phyloP scores from a whole-genome alignment of 2,888 invertebrate genomes.

The Diarsia dahlii region DNA sequence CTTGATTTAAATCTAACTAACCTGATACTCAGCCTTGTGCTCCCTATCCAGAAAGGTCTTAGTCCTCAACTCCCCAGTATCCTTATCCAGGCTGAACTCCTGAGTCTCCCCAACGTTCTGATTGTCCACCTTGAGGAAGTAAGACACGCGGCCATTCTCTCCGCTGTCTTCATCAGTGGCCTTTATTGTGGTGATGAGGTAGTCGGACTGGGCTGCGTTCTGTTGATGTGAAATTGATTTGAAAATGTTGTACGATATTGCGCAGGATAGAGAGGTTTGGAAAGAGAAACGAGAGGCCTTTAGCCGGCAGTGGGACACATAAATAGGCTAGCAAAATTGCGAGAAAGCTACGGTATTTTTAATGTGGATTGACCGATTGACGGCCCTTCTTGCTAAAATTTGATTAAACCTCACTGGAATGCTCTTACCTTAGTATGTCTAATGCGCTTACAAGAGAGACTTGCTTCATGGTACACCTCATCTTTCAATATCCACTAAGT shows the following conservation, averaged over 20 bases:
- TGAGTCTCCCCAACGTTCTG: conserved; percentile 94
- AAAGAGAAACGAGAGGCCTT: no score
- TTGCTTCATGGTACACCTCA: neutral
- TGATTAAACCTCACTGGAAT: no score
- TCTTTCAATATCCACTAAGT: neutral
- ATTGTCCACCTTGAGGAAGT: conserved; percentile 95
- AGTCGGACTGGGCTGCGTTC: conserved; percentile 94
- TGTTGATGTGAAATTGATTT: conserved; percentile 51
- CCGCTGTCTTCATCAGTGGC: conserved; percentile 96
- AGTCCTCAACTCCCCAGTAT: conserved; percentile 95
- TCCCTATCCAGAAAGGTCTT: conserved; percentile 95
- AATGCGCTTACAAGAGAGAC: no score
- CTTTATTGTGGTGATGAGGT: conserved; percentile 95
- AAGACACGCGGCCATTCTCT: conserved; percentile 95
- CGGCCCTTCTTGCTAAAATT: no score
- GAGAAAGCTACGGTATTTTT: neutral
- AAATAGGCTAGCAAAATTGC: no score
- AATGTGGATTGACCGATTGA: neutral
- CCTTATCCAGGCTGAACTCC: conserved; percentile 95
- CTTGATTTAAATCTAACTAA: conserved; percentile 53
- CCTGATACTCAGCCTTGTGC: conserved; percentile 86
- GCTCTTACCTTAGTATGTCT: no score
- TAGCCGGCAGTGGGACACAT: no score
- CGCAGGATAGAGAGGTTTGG: no score
- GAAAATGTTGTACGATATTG: neutral